These are phyloP conservation scores for Cydia fagiglandana DNA, from an alignment of 1,140 invertebrate genomes.

Conservation along the genomic window DNA sequence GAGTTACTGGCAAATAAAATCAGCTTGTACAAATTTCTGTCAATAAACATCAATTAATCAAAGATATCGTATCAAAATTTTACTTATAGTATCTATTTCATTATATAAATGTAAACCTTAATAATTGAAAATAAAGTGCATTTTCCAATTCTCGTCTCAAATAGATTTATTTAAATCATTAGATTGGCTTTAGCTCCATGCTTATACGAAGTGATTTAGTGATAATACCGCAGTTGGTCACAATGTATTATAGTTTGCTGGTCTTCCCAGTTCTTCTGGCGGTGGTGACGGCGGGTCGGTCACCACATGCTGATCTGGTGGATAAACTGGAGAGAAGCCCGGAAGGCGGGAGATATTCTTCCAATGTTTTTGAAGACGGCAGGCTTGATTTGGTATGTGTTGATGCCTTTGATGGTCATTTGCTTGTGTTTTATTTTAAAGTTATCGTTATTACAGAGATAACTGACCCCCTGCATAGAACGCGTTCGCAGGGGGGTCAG, in stretches of 20 bases:
- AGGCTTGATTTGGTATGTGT: conserved; percentile 21
- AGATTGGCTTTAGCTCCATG: background rate
- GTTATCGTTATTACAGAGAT: no score
- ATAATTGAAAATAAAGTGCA: background rate
- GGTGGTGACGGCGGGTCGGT: background rate
- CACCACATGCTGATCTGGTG: conserved; percentile 15
- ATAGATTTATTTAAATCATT: background rate
- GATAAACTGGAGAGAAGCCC: background rate
- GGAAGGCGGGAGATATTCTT: background rate
- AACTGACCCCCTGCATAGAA: no score
- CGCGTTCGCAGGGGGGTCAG: no score
- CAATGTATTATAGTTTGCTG: background rate
- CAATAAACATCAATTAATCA: conserved; percentile 7
- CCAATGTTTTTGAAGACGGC: conserved; percentile 13
- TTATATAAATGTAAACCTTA: background rate
- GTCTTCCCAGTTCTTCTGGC: background rate
- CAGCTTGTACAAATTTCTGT: no score
- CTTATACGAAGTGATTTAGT: background rate
- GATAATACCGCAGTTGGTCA: background rate
- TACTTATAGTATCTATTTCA: background rate
- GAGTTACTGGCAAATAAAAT: background rate
- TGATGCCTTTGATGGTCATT: background rate
- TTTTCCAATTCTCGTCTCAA: background rate
- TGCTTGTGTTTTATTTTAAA: no score
- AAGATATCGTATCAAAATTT: background rate